Evolutionary conservation across 2,888 invertebrate genomes (phyloP).

Genomic region (Pyrochroa serraticornis): DNA sequence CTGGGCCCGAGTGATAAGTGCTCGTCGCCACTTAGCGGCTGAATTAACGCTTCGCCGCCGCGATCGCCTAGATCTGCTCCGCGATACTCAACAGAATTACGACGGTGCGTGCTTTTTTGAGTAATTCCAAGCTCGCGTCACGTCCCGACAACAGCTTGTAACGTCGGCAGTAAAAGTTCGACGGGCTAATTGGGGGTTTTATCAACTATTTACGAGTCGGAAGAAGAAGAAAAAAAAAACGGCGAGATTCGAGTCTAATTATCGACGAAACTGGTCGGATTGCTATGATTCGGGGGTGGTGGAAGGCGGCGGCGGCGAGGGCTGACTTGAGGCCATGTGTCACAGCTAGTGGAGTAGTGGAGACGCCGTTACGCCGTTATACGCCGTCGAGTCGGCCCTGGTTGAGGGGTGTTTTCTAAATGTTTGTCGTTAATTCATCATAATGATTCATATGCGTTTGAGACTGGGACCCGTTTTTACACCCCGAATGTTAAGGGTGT

Average conservation of each 20-base stretch:
- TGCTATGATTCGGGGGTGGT: no score
- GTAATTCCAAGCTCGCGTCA: slow-evolving; percentile 38
- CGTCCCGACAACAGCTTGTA: slow-evolving; percentile 22
- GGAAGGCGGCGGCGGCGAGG: neutral
- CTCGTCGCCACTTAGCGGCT: slow-evolving; percentile 52
- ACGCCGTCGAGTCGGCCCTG: slow-evolving; percentile 39
- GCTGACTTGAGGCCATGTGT: slow-evolving; percentile 30
- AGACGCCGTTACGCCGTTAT: slow-evolving; percentile 31
- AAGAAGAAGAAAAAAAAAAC: no score
- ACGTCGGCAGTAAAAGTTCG: slow-evolving; percentile 30
- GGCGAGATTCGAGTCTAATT: no score
- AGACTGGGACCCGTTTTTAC: slow-evolving; percentile 59
- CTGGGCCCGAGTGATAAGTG: slow-evolving; percentile 55
- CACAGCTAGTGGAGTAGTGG: slow-evolving; percentile 30
- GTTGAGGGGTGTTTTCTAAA: slow-evolving; percentile 59
- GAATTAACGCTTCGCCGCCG: slow-evolving; percentile 45
- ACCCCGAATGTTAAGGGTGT: slow-evolving; percentile 59
- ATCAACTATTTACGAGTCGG: slow-evolving; percentile 35
- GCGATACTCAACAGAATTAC: slow-evolving; percentile 52
- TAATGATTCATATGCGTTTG: slow-evolving; percentile 61
- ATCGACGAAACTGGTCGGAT: no score
- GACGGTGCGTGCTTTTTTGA: slow-evolving; percentile 52
- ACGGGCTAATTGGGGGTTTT: slow-evolving; percentile 35
- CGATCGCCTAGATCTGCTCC: slow-evolving; percentile 44
- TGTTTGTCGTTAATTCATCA: slow-evolving; percentile 61